These are phyloP conservation scores for Enteromius fasciolatus DNA, from an alignment of 2,797 vertebrate genomes.

Conservation along the genomic window DNA sequence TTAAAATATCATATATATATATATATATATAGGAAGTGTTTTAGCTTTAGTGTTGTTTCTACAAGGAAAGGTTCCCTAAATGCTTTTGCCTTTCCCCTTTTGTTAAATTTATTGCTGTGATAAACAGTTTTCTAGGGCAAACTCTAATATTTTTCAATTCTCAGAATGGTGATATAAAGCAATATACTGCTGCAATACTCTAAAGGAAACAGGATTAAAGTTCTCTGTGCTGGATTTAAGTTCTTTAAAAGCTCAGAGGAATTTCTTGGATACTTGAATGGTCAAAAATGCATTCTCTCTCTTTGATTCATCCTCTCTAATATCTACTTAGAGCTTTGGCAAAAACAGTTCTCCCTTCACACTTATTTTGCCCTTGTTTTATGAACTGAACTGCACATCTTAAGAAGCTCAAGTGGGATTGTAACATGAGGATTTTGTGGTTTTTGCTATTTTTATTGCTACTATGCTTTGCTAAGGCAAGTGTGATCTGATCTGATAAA, in stretches of 20 bases:
- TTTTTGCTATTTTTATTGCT: conserved; percentile 5
- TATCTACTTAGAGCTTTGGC: conserved; percentile 36
- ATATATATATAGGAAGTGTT: not conserved
- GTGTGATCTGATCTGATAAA: not conserved
- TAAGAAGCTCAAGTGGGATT: conserved; percentile 16
- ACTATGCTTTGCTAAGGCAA: not conserved
- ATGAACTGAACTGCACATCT: conserved; percentile 19
- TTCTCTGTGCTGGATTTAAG: conserved; percentile 7
- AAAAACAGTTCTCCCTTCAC: conserved; percentile 36
- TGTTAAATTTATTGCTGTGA: conserved; percentile 43
- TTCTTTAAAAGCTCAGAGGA: conserved; percentile 18
- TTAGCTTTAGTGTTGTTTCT: not conserved
- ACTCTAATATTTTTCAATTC: conserved; percentile 38
- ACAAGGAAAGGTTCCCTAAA: not conserved
- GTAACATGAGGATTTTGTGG: not conserved
- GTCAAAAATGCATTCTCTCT: conserved; percentile 7
- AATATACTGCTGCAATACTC: conserved; percentile 39
- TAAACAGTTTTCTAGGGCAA: conserved; percentile 33
- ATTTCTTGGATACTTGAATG: conserved; percentile 14
- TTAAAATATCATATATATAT: not conserved
- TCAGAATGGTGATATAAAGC: conserved; percentile 31
- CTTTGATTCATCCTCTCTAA: conserved; percentile 34
- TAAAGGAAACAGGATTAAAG: conserved; percentile 4
- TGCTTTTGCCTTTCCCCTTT: not conserved
- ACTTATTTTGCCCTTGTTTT: conserved; percentile 17